phyloP scores from a whole-genome alignment of 2,888 invertebrate species.

The Sisyra nigra region DNA sequence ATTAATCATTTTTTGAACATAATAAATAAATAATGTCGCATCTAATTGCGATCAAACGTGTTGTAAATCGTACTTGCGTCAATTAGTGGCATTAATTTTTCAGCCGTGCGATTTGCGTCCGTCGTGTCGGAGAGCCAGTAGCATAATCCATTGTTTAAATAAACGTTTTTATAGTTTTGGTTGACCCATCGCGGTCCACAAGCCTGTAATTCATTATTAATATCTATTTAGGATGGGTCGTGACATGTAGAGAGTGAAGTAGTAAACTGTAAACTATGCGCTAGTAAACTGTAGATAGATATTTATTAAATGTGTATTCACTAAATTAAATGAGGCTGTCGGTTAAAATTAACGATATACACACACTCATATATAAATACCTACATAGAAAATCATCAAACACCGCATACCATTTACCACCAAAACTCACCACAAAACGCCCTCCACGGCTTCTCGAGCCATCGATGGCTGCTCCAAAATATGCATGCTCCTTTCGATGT shows the following conservation, averaged over 20 bases:
- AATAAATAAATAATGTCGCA: background rate
- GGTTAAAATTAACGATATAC: background rate
- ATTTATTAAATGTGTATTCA: background rate
- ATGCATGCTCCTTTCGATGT: constrained; percentile 27
- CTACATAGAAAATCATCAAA: background rate
- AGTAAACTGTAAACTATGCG: background rate
- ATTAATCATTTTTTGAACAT: background rate
- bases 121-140: constrained; percentile 25
- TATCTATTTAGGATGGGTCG: background rate
- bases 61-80: constrained; percentile 8
- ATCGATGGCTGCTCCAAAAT: constrained; percentile 34
- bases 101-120: constrained; percentile 18
- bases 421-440: constrained; percentile 22
- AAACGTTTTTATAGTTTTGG: constrained; percentile 11
- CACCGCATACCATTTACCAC: background rate
- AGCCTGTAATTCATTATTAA: constrained; percentile 12
- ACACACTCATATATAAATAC: background rate
- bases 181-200: constrained; percentile 24
- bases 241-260: background rate
- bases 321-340: background rate
- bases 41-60: background rate
- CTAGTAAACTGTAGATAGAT: background rate
- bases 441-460: constrained; percentile 26
- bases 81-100: constrained; percentile 22
- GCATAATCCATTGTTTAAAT: constrained; percentile 27